Conservation (phyloP, 2,888 invertebrate species). For the Onchidella celtica region DNA sequence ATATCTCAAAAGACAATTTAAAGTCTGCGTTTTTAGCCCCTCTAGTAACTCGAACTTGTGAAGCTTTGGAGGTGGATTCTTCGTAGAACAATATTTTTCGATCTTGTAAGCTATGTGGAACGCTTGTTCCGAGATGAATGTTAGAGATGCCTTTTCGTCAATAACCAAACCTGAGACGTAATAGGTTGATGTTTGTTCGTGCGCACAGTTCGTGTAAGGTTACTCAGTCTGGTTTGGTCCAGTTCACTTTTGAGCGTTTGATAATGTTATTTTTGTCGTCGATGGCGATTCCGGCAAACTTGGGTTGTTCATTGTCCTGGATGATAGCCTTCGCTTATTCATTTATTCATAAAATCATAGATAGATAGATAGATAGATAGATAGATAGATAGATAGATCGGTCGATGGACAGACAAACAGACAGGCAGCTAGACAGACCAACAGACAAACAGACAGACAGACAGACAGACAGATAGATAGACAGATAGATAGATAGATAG, state of each 20-base stretch:
- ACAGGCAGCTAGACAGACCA: too few relatives aligned
- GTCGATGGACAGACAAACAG: too few relatives aligned
- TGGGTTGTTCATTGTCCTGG: too few relatives aligned
- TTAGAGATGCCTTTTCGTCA: neutral
- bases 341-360: too few relatives aligned
- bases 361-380: neutral
- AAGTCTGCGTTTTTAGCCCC: neutral
- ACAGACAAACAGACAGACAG: slow-evolving; percentile 16
- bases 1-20: neutral
- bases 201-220: neutral
- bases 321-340: too few relatives aligned
- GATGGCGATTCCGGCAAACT: too few relatives aligned
- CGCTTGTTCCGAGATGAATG: neutral
- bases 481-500: too few relatives aligned
- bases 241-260: neutral
- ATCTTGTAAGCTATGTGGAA: neutral
- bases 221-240: neutral
- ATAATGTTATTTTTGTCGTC: neutral
- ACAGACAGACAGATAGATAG: slow-evolving; percentile 18
- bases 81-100: neutral
- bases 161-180: neutral
- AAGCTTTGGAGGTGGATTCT: neutral
- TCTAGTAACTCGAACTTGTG: neutral
- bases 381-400: slow-evolving; percentile 5
- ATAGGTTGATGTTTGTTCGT: neutral